phyloP scores from a whole-genome alignment of 2,113 vertebrate genomes.

The Plestiodon gilberti region DNA sequence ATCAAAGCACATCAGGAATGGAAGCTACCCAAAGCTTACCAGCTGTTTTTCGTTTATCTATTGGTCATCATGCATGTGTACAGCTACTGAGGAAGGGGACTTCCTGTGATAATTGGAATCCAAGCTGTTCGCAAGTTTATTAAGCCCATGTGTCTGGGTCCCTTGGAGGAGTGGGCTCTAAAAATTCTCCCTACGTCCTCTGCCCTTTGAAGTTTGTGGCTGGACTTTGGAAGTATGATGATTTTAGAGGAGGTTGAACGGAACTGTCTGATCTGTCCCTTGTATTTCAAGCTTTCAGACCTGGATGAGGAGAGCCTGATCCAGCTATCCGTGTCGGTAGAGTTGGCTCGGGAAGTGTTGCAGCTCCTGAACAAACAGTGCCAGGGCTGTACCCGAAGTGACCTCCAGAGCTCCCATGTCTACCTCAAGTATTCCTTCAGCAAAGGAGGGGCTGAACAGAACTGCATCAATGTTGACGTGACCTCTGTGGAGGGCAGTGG shows the following conservation, averaged over 20 bases:
- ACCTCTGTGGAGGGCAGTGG: neutral
- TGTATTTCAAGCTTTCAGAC: constrained; percentile 61
- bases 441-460: constrained; percentile 61
- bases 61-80: too few species aligned
- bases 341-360: constrained; percentile 84
- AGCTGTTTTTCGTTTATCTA: too few species aligned
- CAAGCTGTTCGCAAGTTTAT: too few species aligned
- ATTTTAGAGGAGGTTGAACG: neutral
- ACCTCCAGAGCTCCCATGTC: constrained; percentile 81
- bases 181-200: neutral
- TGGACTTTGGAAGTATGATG: fast-evolving
- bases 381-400: constrained; percentile 76
- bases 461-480: constrained; percentile 42
- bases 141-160: neutral
- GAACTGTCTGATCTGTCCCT: neutral
- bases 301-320: constrained; percentile 81
- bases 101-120: too few species aligned
- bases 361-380: constrained; percentile 80
- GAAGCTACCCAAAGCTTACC: too few species aligned
- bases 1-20: too few species aligned
- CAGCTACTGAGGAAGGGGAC: too few species aligned
- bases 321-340: constrained; percentile 74
- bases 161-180: neutral
- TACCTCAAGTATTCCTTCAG: constrained; percentile 79
- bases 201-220: neutral